Evolutionary conservation across 2,113 vertebrate species (phyloP), one percentile per base, ranked within the genome.

Genomic region (Stegostoma tigrinum): DNA sequence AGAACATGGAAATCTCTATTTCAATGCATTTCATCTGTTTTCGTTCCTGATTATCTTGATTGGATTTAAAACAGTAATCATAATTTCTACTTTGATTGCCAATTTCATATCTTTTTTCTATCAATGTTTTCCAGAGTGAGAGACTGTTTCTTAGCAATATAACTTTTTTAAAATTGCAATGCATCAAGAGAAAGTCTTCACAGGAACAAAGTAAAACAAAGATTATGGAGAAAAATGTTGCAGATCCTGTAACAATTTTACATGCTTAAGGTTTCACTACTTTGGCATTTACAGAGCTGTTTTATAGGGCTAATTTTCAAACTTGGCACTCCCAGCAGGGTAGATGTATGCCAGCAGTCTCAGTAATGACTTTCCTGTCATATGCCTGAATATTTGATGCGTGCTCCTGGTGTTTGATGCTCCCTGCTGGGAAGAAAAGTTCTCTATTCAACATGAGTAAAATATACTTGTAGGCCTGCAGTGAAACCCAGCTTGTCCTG

Each of bases 261-360:
- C 3, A 15, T 90, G 87, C 4, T 61, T 61, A 61, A 55, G 10
- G 34, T 90, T 55, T 90, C 87, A 55, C 27, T 34, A 1, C 27
- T 90, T 30, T 55, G 87, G 27, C 30, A 52, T 87, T 48, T 27
- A 87, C 7, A 52, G 21, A 86, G 85, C 45, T 52, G 45, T 52
- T 87, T n/a, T 83, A 6, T n/a, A 34, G 87, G 45, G 87, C 52
- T 90, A 90, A 90, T 90, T 30, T 90, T 90, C 52, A 30, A 90
- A 55, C 30, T 34, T 61, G 30, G 87, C 87, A 2, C 52, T 90
- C 48, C 27, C 87, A 17, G 87, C 86, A 34, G 87, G 87, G 52
- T 61, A 61, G 87, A 61, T 15, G 48, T 61, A 90, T 12, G 30
- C 61, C 87, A 90, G 80, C 38, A 38, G 80, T 45, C 19, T 5